Conservation (phyloP, 1,140 invertebrate genomes). For the Pseudomyrmex sp. region DNA sequence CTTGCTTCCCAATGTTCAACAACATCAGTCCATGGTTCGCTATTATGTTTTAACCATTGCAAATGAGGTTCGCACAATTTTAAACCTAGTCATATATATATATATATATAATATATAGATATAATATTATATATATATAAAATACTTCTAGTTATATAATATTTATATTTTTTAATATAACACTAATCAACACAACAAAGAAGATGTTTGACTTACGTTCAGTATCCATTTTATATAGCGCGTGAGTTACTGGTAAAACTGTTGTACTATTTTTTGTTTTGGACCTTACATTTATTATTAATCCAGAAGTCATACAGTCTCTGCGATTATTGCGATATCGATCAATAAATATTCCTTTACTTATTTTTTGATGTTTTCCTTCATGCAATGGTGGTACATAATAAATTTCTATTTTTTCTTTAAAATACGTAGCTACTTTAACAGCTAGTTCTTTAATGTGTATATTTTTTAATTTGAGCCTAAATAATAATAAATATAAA, state of each 20-base stretch:
- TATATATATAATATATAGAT: no score
- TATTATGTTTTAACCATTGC: slow-evolving; percentile 6
- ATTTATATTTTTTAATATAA: neutral
- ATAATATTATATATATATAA: no score
- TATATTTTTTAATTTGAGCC: neutral
- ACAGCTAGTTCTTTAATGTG: neutral
- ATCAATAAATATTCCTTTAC: neutral
- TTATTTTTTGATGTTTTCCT: neutral
- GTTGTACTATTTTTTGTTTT: neutral
- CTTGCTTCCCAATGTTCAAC: slow-evolving; percentile 7
- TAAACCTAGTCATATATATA: no score
- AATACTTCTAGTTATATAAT: no score
- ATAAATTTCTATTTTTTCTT: slow-evolving; percentile 1
- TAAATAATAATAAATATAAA: slow-evolving; percentile 1
- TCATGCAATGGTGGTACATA: slow-evolving; percentile 2
- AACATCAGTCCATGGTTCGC: neutral
- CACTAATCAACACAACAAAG: neutral
- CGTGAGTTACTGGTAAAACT: neutral
- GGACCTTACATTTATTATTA: neutral
- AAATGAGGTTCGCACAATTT: no score
- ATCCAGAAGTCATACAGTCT: neutral
- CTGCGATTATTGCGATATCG: neutral
- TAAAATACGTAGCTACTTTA: neutral
- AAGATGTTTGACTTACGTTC: slow-evolving; percentile 8
- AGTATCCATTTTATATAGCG: neutral